Percentiles rank a stretch among this genome's conserved stretches.
These are phyloP conservation scores for Drosophila fuyamai DNA, from an alignment of 1,140 invertebrate species.

Conservation along the genomic window DNA sequence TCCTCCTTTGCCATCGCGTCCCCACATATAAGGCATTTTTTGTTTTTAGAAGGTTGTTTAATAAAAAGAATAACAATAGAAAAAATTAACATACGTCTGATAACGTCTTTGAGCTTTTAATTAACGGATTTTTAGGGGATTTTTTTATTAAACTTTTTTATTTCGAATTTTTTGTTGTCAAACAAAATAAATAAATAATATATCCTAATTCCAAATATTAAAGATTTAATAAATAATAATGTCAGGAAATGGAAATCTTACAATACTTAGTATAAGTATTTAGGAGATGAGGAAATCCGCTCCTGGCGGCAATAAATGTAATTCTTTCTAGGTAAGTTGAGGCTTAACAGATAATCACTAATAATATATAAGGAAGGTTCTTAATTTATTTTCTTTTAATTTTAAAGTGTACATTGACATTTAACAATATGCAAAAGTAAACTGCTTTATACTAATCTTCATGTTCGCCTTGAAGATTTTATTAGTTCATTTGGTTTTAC, in stretches of 20 bases:
- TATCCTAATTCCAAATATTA: too few relatives aligned
- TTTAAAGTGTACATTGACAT: neutral
- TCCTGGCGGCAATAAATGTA: neutral
- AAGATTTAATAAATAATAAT: neutral
- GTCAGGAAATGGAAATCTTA: neutral
- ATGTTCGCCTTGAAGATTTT: too few relatives aligned
- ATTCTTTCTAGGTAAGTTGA: neutral
- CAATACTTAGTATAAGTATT: neutral
- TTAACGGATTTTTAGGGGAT: too few relatives aligned
- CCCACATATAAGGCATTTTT: constrained; percentile 18
- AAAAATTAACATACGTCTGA: neutral
- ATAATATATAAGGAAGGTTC: neutral
- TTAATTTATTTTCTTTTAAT: neutral
- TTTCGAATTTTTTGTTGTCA: too few relatives aligned
- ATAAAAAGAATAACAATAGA: constrained; percentile 31
- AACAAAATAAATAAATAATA: too few relatives aligned
- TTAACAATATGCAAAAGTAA: neutral
- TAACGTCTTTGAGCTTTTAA: too few relatives aligned
- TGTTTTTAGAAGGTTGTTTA: constrained; percentile 36
- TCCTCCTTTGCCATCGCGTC: constrained; percentile 14
- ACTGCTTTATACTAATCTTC: too few relatives aligned
- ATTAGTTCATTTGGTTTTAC: too few relatives aligned
- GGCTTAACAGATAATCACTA: neutral
- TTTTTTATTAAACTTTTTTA: too few relatives aligned
- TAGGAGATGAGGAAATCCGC: too few relatives aligned